phyloP scores from a whole-genome alignment of 2,797 vertebrate species.

The Peromyscus attwateri region DNA sequence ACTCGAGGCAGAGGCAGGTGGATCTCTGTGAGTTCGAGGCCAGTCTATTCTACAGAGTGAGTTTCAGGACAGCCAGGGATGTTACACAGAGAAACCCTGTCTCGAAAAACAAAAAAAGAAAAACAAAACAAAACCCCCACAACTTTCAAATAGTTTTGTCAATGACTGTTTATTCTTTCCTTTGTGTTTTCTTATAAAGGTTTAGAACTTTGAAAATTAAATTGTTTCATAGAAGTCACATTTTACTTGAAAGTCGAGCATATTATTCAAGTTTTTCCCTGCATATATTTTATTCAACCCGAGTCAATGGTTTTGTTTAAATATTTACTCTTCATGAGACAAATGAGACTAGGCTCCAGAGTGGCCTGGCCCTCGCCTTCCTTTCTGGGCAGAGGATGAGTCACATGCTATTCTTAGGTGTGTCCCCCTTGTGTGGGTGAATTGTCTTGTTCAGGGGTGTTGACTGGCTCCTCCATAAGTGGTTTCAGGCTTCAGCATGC shows the following conservation, averaged over 20 bases:
- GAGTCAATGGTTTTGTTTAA: slow-evolving; percentile 61
- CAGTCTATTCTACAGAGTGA: neutral
- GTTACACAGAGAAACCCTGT: neutral
- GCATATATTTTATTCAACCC: neutral
- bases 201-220: slow-evolving; percentile 55
- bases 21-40: neutral
- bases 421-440: slow-evolving; percentile 59
- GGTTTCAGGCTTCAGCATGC: slow-evolving; percentile 54
- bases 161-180: slow-evolving; percentile 27
- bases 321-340: slow-evolving; percentile 38
- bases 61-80: neutral
- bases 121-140: neutral
- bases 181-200: slow-evolving; percentile 51
- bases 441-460: slow-evolving; percentile 70
- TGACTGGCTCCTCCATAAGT: slow-evolving; percentile 68
- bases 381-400: neutral
- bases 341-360: slow-evolving; percentile 13
- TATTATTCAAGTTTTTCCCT: slow-evolving; percentile 1
- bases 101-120: neutral
- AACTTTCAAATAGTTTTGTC: neutral
- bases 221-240: slow-evolving; percentile 43
- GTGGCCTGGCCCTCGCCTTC: rapidly evolving
- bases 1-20: neutral
- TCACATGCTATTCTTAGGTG: slow-evolving; percentile 72
- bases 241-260: slow-evolving; percentile 63